Percentiles rank a stretch among this genome's conserved stretches.
phyloP scores from a whole-genome alignment of 30 jellyfish, hydroid and myxozoan species.

The Turritopsis rubra region DNA sequence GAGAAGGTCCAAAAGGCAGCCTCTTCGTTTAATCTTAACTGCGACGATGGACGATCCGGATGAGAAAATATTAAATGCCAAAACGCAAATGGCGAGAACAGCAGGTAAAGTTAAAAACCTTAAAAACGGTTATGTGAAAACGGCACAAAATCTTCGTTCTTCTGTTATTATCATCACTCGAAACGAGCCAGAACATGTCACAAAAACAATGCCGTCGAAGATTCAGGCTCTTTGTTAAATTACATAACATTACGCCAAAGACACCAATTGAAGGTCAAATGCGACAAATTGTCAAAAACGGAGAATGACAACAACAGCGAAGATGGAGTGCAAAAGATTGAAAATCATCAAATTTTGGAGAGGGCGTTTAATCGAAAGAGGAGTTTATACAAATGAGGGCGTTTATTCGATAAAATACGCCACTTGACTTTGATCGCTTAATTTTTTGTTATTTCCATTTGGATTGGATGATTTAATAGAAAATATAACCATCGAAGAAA shows the following conservation, averaged over 20 bases:
- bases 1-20: not conserved
- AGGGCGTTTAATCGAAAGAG: no score
- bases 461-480: conserved; percentile 1
- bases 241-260: not conserved
- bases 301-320: no score
- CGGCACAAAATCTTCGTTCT: not conserved
- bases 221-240: not conserved
- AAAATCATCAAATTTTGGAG: no score
- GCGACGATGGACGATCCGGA: not conserved
- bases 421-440: not conserved
- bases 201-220: not conserved
- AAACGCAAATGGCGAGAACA: not conserved
- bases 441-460: not conserved
- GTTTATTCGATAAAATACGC: not conserved
- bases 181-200: not conserved
- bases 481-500: not conserved
- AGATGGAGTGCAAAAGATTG: no score
- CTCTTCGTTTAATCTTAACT: not conserved
- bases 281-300: no score
- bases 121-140: not conserved
- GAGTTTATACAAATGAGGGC: no score
- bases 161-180: not conserved
- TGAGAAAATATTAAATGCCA: not conserved
- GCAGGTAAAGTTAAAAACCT: not conserved
- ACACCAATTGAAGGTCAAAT: no score